Conservation (phyloP, 1,140 invertebrate species). For the Bombus vancouverensis region DNA sequence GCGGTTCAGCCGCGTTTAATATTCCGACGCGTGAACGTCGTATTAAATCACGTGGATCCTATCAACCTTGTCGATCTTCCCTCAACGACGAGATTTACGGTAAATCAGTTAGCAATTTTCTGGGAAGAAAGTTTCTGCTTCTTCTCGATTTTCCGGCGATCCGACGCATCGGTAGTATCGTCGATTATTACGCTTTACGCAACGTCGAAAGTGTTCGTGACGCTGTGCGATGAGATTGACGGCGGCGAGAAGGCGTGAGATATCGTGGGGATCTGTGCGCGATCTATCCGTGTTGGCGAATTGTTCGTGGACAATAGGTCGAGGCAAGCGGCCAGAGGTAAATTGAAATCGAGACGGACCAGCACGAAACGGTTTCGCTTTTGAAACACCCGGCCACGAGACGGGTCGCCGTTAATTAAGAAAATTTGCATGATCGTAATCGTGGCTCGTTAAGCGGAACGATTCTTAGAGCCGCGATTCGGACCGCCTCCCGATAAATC, state of each 20-base stretch:
- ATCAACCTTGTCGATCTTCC: not conserved
- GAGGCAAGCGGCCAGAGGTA: not conserved
- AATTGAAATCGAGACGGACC: slow-evolving; percentile 37
- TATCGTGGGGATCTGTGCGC: slow-evolving; percentile 8
- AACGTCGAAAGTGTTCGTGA: not conserved
- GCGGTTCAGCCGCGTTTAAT: not conserved
- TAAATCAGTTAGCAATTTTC: not conserved
- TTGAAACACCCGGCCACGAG: slow-evolving; percentile 36
- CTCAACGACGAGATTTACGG: not conserved
- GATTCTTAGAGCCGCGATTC: not conserved
- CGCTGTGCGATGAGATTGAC: slow-evolving; percentile 4
- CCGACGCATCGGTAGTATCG: not conserved
- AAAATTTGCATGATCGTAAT: slow-evolving; percentile 68
- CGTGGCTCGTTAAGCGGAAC: slow-evolving; percentile 59
- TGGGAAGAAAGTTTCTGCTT: not conserved
- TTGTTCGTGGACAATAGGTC: slow-evolving; percentile 37
- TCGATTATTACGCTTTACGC: slow-evolving; percentile 18
- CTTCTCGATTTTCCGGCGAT: not conserved
- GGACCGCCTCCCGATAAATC: slow-evolving; percentile 5
- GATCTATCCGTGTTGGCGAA: not conserved
- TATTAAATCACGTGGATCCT: not conserved
- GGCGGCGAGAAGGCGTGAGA: slow-evolving; percentile 37
- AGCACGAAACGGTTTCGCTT: slow-evolving; percentile 37
- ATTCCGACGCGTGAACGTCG: not conserved
- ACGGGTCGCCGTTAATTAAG: slow-evolving; percentile 60